A percentile compares a stretch with the other conserved stretches of the same genome.
Conservation (phyloP, 2,888 invertebrate genomes). For the Caenorhabditis drosophilae region DNA sequence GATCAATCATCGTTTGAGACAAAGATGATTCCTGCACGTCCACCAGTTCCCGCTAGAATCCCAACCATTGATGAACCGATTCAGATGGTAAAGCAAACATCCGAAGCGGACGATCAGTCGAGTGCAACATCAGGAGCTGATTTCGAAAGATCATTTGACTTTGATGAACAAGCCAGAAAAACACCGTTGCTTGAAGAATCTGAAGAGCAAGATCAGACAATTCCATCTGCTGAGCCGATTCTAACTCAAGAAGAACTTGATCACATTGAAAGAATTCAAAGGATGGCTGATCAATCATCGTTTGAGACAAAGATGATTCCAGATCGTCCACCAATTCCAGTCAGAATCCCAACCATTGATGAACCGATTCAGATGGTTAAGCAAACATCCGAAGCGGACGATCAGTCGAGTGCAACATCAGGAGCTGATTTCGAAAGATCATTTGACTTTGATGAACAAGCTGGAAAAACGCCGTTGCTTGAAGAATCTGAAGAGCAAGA, state of each 20-base stretch:
- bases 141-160: constrained; percentile 19
- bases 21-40: background rate
- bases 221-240: constrained; percentile 1
- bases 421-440: background rate
- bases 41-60: constrained; percentile 4
- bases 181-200: constrained; percentile 8
- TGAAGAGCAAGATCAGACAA: background rate
- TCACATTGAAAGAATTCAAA: constrained; percentile 42
- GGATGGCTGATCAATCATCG: constrained; percentile 38
- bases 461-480: background rate
- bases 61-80: background rate
- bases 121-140: constrained; percentile 24
- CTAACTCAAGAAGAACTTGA: constrained; percentile 21
- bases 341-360: background rate
- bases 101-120: constrained; percentile 10
- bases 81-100: background rate
- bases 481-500: constrained; percentile 12
- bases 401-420: background rate
- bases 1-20: constrained; percentile 3
- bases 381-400: background rate
- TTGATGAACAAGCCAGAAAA: constrained; percentile 7
- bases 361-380: background rate
- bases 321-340: background rate
- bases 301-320: background rate
- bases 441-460: background rate